phyloP scores from a whole-genome alignment of 1,140 invertebrate genomes.

The Polypedilum pembai region DNA sequence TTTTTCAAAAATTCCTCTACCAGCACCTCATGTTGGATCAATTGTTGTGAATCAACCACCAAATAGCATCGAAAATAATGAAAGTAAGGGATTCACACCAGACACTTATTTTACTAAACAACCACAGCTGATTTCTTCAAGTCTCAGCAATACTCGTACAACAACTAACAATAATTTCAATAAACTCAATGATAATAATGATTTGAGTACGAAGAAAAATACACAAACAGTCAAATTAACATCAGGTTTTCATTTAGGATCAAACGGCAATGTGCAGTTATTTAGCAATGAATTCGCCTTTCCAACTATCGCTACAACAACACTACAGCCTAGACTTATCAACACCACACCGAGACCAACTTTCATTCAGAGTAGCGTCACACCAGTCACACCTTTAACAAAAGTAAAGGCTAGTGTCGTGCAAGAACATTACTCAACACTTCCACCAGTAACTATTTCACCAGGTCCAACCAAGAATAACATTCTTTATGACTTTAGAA shows the following conservation, averaged over 20 bases:
- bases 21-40: conserved; percentile 74
- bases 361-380: background rate
- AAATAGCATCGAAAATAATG: conserved; percentile 31
- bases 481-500: background rate
- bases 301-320: conserved; percentile 33
- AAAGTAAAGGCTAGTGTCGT: conserved; percentile 10
- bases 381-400: background rate
- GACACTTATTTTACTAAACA: conserved; percentile 31
- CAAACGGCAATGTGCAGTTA: conserved; percentile 20
- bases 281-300: background rate
- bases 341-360: conserved; percentile 22
- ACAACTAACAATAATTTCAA: background rate
- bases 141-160: background rate
- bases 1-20: conserved; percentile 74
- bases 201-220: conserved; percentile 37
- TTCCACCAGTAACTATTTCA: conserved; percentile 33
- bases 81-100: conserved; percentile 20
- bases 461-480: conserved; percentile 10
- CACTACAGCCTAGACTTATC: conserved; percentile 39
- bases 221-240: conserved; percentile 35
- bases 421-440: conserved; percentile 34
- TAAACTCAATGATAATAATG: conserved; percentile 29
- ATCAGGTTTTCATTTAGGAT: conserved; percentile 23
- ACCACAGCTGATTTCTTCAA: conserved; percentile 35
- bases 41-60: conserved; percentile 57